Conservation (phyloP, 2,797 vertebrate species). For the Mormyrops attenuatus region DNA sequence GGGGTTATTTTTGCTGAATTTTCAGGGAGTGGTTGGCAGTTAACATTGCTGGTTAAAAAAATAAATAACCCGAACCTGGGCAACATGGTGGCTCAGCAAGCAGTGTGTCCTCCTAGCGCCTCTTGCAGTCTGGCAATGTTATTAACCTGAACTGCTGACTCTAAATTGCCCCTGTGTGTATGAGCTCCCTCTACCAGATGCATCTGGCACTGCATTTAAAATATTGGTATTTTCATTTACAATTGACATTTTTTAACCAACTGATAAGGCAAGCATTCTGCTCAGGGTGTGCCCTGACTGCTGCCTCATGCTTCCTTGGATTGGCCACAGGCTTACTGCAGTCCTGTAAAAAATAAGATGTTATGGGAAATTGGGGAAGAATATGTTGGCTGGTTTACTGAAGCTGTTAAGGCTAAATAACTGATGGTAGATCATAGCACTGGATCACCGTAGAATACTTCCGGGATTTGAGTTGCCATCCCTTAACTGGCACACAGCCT, state of each 20-base stretch:
- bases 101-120: not conserved
- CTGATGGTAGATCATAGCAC: not conserved
- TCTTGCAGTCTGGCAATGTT: not conserved
- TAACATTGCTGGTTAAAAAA: not conserved
- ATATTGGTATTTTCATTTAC: not conserved
- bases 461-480: not conserved
- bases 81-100: not conserved
- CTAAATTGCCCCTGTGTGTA: not conserved
- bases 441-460: not conserved
- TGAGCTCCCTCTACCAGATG: not conserved
- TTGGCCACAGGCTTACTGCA: not conserved
- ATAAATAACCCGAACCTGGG: not conserved
- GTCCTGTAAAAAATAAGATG: not conserved
- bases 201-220: not conserved
- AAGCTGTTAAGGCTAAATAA: not conserved
- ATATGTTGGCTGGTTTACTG: not conserved
- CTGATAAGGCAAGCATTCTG: not conserved
- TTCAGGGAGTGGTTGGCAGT: not conserved
- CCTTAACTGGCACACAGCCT: not conserved
- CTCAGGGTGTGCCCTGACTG: not conserved
- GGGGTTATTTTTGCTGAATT: not conserved
- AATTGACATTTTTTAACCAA: not conserved
- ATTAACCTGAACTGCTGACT: not conserved
- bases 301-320: not conserved
- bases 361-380: not conserved